A percentile compares a stretch with the other conserved stretches of the same genome.
Conservation (phyloP, 2,797 vertebrate genomes). For the Falco naumanni region DNA sequence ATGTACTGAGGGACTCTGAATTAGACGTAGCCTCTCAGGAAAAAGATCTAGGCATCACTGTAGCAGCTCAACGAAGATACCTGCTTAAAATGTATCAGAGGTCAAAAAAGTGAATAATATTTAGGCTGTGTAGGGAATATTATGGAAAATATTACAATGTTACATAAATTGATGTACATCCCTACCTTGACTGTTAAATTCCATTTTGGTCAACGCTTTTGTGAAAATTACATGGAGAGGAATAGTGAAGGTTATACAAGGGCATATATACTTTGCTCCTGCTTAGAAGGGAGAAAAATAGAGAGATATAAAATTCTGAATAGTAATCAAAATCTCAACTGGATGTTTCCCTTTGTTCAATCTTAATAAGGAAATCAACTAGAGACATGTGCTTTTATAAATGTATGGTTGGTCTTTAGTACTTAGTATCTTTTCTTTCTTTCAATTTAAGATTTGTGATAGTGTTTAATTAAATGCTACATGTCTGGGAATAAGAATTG, state of each 20-base stretch:
- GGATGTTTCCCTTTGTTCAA: background rate
- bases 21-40: conserved; percentile 29
- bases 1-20: conserved; percentile 1
- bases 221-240: background rate
- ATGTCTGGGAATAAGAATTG: background rate
- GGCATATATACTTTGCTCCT: background rate
- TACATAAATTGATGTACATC: conserved; percentile 28
- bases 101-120: conserved; percentile 62
- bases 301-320: background rate
- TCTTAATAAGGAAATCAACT: background rate
- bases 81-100: conserved; percentile 56
- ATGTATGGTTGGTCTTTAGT: background rate
- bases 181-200: conserved; percentile 32
- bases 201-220: conserved; percentile 11
- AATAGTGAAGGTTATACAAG: conserved; percentile 24
- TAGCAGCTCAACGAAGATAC: conserved; percentile 34
- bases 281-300: background rate
- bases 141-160: conserved; percentile 41
- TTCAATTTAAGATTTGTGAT: background rate
- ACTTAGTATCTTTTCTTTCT: background rate
- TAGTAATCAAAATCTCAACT: background rate
- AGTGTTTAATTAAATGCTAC: background rate
- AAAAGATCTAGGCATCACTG: conserved; percentile 28
- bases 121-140: conserved; percentile 47
- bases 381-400: background rate